Conservation (phyloP, 1,140 invertebrate species). For the Acromyrmex charruanus region DNA sequence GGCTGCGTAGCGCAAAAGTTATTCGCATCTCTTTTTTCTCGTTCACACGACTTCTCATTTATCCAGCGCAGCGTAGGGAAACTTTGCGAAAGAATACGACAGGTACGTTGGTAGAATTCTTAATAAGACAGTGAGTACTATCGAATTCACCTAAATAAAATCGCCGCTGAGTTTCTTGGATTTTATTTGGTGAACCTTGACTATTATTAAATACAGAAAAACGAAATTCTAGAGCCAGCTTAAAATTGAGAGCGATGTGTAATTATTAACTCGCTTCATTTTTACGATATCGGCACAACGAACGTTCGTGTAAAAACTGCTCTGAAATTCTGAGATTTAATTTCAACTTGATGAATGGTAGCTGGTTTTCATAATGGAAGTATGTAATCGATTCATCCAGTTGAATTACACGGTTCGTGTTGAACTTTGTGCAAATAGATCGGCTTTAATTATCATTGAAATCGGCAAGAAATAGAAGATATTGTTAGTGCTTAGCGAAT, state of each 20-base stretch:
- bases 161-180: background rate
- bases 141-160: slow-evolving; percentile 32
- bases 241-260: background rate
- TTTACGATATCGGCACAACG: slow-evolving; percentile 10
- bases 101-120: slow-evolving; percentile 59
- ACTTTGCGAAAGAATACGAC: slow-evolving; percentile 14
- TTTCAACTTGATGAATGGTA: slow-evolving; percentile 30
- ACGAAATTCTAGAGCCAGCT: background rate
- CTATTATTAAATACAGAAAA: slow-evolving; percentile 32
- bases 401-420: background rate
- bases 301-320: background rate
- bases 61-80: too few relatives aligned
- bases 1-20: slow-evolving; percentile 32
- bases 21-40: background rate
- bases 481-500: background rate
- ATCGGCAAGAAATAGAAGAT: background rate
- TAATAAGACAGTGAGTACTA: slow-evolving; percentile 44
- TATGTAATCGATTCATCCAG: slow-evolving; percentile 10
- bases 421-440: background rate
- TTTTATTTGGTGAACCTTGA: background rate
- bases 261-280: slow-evolving; percentile 42
- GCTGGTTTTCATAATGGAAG: background rate
- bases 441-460: slow-evolving; percentile 1
- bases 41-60: slow-evolving; percentile 25
- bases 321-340: slow-evolving; percentile 27